These are phyloP conservation scores for western clawed frog (Xenopus tropicalis) DNA, from an alignment of 2,113 vertebrate genomes.

Conservation along the genomic window UCB_Xtro_10.0 CM004444.2:118798501-118799000, in stretches of 20 bases:
- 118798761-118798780: constrained; percentile 27
- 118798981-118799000: background rate
- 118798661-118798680: constrained; percentile 37
- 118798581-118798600: constrained; percentile 22
- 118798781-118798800: constrained; percentile 25
- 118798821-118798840: constrained; percentile 13
- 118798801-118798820: constrained; percentile 27
- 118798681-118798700: constrained; percentile 28
- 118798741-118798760: constrained; percentile 16
- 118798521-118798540: constrained; percentile 26
- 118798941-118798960: background rate
- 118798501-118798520: constrained; percentile 25
- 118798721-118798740: background rate
- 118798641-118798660: constrained; percentile 39
- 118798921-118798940: too few species aligned
- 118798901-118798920: too few species aligned
- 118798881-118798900: background rate
- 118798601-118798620: constrained; percentile 38
- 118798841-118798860: background rate
- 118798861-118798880: background rate
- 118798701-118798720: constrained; percentile 26
- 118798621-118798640: constrained; percentile 24
- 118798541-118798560: constrained; percentile 1
- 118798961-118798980: background rate
- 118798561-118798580: constrained; percentile 29